phyloP scores from a whole-genome alignment of 2,113 vertebrate genomes.

The Paedocypris sp. region DNA sequence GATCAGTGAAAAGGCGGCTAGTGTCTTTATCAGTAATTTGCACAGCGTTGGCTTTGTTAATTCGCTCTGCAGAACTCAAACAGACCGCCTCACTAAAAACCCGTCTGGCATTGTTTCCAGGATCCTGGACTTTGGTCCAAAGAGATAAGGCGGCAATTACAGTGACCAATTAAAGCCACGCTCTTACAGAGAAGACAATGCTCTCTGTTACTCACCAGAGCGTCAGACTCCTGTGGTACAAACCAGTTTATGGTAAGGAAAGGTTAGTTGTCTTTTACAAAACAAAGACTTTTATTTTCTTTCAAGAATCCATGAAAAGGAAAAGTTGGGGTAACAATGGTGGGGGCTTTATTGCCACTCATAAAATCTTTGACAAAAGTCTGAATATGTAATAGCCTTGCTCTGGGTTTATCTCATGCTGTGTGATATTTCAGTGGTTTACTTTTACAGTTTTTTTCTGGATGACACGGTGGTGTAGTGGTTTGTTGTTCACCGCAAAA shows the following conservation, averaged over 20 bases:
- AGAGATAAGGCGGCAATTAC: neutral
- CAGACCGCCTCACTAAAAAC: neutral
- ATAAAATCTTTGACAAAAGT: conserved; percentile 20
- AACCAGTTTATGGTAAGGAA: conserved; percentile 5
- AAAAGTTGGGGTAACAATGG: conserved; percentile 5
- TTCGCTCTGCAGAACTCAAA: neutral
- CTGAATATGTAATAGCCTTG: conserved; percentile 4
- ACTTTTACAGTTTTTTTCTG: too few relatives aligned
- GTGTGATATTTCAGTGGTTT: conserved; percentile 5
- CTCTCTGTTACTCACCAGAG: neutral
- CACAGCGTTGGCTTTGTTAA: neutral
- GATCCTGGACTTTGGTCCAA: neutral
- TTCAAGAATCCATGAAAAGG: neutral
- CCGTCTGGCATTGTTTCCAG: neutral
- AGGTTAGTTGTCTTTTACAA: neutral
- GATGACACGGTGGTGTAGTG: too few relatives aligned
- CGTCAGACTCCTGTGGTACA: neutral
- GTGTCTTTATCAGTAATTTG: neutral
- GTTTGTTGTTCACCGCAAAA: too few relatives aligned
- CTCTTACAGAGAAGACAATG: neutral
- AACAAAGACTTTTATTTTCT: conserved; percentile 19
- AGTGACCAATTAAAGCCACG: neutral
- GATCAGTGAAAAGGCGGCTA: too few relatives aligned
- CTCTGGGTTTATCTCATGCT: neutral
- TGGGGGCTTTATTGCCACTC: conserved; percentile 23